Evolutionary conservation across 2,888 invertebrate species (phyloP).

Genomic region (Allacma fusca): DNA sequence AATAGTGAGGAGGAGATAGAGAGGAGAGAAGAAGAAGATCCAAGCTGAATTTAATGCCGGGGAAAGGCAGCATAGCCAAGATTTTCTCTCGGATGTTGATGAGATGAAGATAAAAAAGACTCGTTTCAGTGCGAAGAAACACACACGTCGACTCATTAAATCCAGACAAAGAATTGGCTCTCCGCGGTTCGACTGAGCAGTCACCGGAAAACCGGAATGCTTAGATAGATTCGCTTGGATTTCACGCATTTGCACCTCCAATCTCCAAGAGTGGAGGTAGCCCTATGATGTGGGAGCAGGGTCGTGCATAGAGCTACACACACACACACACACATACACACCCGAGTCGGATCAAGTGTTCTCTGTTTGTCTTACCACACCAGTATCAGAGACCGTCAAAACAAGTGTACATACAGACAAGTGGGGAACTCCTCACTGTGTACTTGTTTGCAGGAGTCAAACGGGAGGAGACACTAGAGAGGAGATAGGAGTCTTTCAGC

Average conservation of each 20-base stretch:
- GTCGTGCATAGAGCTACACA: too few relatives aligned
- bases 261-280: constrained; percentile 16
- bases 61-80: constrained; percentile 38
- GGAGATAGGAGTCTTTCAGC: neutral
- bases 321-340: neutral
- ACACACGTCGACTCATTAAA: constrained; percentile 61
- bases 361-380: neutral
- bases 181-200: constrained; percentile 43
- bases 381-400: constrained; percentile 4
- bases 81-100: constrained; percentile 42
- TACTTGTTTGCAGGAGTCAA: neutral
- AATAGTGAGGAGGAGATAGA: neutral
- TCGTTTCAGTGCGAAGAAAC: constrained; percentile 46
- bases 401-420: neutral
- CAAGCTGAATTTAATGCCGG: constrained; percentile 41
- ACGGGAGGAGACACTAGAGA: neutral
- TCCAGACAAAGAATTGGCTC: constrained; percentile 60
- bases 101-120: constrained; percentile 43
- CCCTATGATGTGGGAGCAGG: too few relatives aligned
- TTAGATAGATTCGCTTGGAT: constrained; percentile 53
- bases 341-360: neutral
- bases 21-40: constrained; percentile 23
- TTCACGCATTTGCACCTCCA: constrained; percentile 59
- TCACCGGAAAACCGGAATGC: constrained; percentile 49
- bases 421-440: too few relatives aligned